phyloP scores from a whole-genome alignment of 1,140 invertebrate genomes.

The Lepidurus couesii region DNA sequence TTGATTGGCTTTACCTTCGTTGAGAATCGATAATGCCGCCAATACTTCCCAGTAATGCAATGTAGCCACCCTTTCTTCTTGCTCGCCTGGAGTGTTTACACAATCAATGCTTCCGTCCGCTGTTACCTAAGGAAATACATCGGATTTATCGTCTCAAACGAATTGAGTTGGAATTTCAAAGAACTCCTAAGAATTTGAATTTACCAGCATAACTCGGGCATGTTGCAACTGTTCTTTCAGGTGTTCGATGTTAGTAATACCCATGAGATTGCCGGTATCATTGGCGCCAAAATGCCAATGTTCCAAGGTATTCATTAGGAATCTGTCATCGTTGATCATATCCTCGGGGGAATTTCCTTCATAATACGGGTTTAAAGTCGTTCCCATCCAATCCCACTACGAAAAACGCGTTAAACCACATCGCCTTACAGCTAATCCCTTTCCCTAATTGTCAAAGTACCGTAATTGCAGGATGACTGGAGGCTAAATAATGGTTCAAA shows the following conservation, averaged over 20 bases:
- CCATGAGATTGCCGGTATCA: conserved; percentile 73
- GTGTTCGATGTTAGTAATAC: conserved; percentile 35
- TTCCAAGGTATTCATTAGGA: conserved; percentile 67
- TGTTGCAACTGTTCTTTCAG: background rate
- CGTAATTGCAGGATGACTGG: conserved; percentile 45
- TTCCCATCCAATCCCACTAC: conserved; percentile 77
- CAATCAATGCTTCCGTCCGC: conserved; percentile 93
- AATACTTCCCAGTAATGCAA: conserved; percentile 78
- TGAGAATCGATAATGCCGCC: conserved; percentile 64
- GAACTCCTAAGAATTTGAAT: no score
- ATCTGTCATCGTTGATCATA: conserved; percentile 79
- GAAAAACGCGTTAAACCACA: conserved; percentile 39
- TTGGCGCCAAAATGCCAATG: conserved; percentile 83
- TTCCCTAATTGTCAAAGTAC: conserved; percentile 43
- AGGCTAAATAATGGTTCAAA: conserved; percentile 75
- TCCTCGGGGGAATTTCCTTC: conserved; percentile 67
- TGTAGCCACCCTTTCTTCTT: conserved; percentile 68
- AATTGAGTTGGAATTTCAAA: conserved; percentile 56
- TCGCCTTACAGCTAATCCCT: conserved; percentile 7
- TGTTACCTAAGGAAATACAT: conserved; percentile 61
- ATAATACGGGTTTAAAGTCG: conserved; percentile 84
- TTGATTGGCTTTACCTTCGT: conserved; percentile 43
- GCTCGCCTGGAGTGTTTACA: conserved; percentile 69
- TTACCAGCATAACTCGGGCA: conserved; percentile 24
- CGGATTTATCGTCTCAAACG: conserved; percentile 31